Percentiles rank a stretch among this genome's conserved stretches.
Conservation (phyloP, 1,140 invertebrate genomes). For the Pachyrhynchus sulphureomaculatus region DNA sequence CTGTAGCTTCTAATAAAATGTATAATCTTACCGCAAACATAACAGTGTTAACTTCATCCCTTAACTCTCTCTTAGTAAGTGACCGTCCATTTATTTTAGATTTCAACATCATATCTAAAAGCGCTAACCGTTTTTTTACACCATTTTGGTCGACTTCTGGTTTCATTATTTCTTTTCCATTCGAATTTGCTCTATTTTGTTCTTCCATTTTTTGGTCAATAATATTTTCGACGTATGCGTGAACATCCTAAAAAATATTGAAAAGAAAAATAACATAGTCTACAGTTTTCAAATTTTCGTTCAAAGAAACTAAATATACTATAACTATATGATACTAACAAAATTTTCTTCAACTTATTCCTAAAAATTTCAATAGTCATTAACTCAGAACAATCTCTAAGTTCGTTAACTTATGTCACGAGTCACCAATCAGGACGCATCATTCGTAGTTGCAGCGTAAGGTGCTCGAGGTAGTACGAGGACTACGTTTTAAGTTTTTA, state of each 20-base stretch:
- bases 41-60: conserved; percentile 74
- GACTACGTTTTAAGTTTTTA: too few species aligned
- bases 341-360: too few species aligned
- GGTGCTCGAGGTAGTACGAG: too few species aligned
- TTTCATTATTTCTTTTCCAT: background rate
- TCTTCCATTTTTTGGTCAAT: conserved; percentile 51
- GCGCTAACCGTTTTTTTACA: conserved; percentile 65
- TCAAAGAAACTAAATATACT: too few species aligned
- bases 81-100: conserved; percentile 57
- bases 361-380: too few species aligned
- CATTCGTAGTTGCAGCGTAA: too few species aligned
- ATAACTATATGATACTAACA: too few species aligned
- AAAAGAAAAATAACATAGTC: too few species aligned
- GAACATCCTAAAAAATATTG: conserved; percentile 43
- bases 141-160: conserved; percentile 44
- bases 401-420: too few species aligned
- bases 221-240: conserved; percentile 66
- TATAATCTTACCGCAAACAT: conserved; percentile 67
- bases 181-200: conserved; percentile 11
- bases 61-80: conserved; percentile 65
- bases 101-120: conserved; percentile 75
- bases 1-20: background rate
- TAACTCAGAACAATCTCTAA: too few species aligned
- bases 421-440: too few species aligned
- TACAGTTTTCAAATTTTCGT: too few species aligned